Percentiles rank a stretch among this genome's conserved stretches.
phyloP scores from a whole-genome alignment of 2,113 vertebrate species.

The Rhinogobius similis region DNA sequence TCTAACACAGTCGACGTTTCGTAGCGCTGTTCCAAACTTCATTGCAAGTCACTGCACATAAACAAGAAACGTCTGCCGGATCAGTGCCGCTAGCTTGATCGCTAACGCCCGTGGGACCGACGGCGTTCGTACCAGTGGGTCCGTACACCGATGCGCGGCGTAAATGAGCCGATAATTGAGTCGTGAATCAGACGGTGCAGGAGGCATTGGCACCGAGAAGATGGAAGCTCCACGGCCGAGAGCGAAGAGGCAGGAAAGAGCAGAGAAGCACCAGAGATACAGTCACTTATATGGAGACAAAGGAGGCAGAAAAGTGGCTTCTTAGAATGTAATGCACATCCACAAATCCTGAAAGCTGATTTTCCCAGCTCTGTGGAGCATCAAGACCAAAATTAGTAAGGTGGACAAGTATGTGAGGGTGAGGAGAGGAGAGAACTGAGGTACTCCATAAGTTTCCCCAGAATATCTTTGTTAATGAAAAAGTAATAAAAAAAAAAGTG shows the following conservation, averaged over 20 bases:
- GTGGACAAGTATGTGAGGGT: too few species aligned
- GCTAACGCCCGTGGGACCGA: constrained; percentile 21
- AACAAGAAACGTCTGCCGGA: background rate
- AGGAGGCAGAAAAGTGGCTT: too few species aligned
- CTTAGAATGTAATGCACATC: too few species aligned
- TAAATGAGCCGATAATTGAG: constrained; percentile 65
- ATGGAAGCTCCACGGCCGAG: constrained; percentile 34
- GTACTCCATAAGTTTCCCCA: too few species aligned
- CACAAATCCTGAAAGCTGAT: too few species aligned
- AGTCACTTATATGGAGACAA: too few species aligned
- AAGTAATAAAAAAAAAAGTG: too few species aligned
- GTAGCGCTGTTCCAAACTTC: background rate
- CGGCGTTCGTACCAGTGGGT: constrained; percentile 37
- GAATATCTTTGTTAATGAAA: too few species aligned
- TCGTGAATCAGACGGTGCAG: constrained; percentile 56
- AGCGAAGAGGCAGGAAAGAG: constrained; percentile 2
- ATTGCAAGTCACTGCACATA: background rate
- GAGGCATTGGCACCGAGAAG: constrained; percentile 15
- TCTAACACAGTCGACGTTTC: background rate
- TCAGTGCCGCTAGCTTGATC: background rate
- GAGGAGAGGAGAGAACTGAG: too few species aligned
- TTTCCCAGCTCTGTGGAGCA: too few species aligned
- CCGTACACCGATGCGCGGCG: constrained; percentile 46
- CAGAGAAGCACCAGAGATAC: too few species aligned
- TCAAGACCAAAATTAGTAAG: too few species aligned